Base-by-base conservation (phyloP, 2,113 vertebrate genomes). In the Chaetodon trifascialis region DNA sequence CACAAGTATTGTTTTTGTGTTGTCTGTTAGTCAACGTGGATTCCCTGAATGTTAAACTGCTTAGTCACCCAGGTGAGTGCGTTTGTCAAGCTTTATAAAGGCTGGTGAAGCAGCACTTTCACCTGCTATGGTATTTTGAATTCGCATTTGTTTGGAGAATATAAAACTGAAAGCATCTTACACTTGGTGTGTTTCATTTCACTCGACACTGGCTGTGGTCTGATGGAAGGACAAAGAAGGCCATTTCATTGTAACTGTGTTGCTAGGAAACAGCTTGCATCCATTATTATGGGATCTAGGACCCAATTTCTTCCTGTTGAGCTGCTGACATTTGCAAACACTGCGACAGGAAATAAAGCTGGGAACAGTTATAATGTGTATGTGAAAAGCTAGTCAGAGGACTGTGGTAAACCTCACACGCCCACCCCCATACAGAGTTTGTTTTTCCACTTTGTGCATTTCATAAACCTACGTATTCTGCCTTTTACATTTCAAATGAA, bases 241-340 rank as follows among this genome's bases (percentile, higher is more conserved):
- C 5, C 2, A 19, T 80, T 80, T 62, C 49, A 38, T 65, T 86
- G 54, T 76, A 36, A 65, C 80, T 52, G 65, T 0, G 86, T 91
- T 88, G 87, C 91, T 90, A 85, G 81, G 87, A 77, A 89, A 90
- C 88, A 87, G 72, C 75, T 77, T 74, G 58, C n/a, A 46, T 66
- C 1, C 17, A 76, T 0, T 69, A 56, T 79, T 40, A 52, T 54
- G 55, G 59, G 60, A 68, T 54, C 73, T 25, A 16, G 16, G 65
- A 59, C 42, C 15, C n/a, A 6, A 2, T 78, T 73, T 81, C 42
- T 51, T 78, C 38, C 55, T 52, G 47, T 40, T 67, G 63, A 83
- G 80, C 78, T 71, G 69, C n/a, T 89, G 76, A 75, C 67, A 79
- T 80, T 88, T 54, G 25, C 40, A 63, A 83, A 66, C 47, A 73